phyloP scores from a whole-genome alignment of 64 coral and sea anemone species.

The Porites australiensis region DNA sequence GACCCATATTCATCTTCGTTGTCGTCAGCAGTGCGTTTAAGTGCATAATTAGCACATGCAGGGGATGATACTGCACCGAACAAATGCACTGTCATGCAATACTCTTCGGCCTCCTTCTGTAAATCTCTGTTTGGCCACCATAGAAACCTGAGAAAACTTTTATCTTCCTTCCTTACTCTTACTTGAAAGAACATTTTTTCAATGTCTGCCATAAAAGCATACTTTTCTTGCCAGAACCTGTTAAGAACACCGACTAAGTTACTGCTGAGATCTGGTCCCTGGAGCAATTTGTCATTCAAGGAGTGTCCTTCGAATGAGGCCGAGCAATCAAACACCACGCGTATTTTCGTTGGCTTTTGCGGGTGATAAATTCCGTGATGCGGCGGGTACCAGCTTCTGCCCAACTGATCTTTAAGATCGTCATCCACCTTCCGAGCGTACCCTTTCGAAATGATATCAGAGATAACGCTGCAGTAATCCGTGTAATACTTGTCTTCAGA shows the following conservation, averaged over 20 bases:
- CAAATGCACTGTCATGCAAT: too few species aligned
- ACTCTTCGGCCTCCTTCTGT: neutral
- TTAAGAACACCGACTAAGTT: slow-evolving; percentile 53
- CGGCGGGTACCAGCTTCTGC: neutral
- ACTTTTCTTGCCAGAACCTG: slow-evolving; percentile 40
- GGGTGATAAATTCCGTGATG: too few species aligned
- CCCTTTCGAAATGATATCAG: slow-evolving; percentile 14
- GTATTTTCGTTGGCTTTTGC: slow-evolving; percentile 43
- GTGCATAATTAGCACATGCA: too few species aligned
- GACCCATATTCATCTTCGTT: too few species aligned
- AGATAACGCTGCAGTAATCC: slow-evolving; percentile 54
- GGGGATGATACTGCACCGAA: too few species aligned
- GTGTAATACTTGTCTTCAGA: slow-evolving; percentile 36
- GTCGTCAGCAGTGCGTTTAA: too few species aligned
- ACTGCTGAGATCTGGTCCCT: slow-evolving; percentile 54
- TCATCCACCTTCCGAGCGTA: neutral
- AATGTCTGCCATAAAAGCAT: slow-evolving; percentile 20
- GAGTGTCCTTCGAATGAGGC: slow-evolving; percentile 45
- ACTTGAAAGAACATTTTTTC: slow-evolving; percentile 30
- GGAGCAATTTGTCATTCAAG: slow-evolving; percentile 36
- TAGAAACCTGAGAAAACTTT: neutral
- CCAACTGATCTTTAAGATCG: neutral
- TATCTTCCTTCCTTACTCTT: neutral
- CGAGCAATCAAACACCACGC: slow-evolving; percentile 66
- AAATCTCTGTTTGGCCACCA: neutral